Percentiles rank a stretch among this genome's conserved stretches.
These are phyloP conservation scores for Cephalopterus ornatus DNA, from an alignment of 2,113 vertebrate species.

Conservation along the genomic window DNA sequence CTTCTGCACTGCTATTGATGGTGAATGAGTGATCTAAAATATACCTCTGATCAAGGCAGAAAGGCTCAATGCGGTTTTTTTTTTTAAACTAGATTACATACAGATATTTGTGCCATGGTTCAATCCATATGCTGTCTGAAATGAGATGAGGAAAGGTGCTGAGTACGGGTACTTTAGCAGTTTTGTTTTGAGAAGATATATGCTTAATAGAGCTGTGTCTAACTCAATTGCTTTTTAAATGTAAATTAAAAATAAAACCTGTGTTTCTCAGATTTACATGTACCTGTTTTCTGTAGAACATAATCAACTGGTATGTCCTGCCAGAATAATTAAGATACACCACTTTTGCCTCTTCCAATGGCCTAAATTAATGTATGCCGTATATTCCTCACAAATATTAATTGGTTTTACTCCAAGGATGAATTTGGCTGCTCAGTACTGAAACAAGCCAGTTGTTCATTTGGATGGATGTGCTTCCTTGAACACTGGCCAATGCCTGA, in stretches of 20 bases:
- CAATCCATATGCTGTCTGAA: background rate
- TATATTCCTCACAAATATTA: background rate
- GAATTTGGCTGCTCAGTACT: background rate
- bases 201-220: background rate
- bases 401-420: background rate
- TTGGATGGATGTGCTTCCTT: background rate
- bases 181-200: background rate
- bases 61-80: background rate
- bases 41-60: background rate
- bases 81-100: background rate
- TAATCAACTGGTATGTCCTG: background rate
- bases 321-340: background rate
- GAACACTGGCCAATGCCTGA: background rate
- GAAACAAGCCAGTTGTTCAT: background rate
- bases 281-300: background rate
- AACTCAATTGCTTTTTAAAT: background rate
- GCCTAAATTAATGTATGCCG: background rate
- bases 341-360: background rate
- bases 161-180: background rate
- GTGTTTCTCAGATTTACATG: background rate
- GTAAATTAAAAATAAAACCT: background rate
- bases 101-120: background rate
- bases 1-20: background rate
- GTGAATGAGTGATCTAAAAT: background rate
- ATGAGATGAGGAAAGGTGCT: background rate